Percentiles rank a stretch among this genome's conserved stretches.
These are phyloP conservation scores for Bettongia penicillata DNA, from an alignment of 2,113 vertebrate genomes.

Conservation along the genomic window DNA sequence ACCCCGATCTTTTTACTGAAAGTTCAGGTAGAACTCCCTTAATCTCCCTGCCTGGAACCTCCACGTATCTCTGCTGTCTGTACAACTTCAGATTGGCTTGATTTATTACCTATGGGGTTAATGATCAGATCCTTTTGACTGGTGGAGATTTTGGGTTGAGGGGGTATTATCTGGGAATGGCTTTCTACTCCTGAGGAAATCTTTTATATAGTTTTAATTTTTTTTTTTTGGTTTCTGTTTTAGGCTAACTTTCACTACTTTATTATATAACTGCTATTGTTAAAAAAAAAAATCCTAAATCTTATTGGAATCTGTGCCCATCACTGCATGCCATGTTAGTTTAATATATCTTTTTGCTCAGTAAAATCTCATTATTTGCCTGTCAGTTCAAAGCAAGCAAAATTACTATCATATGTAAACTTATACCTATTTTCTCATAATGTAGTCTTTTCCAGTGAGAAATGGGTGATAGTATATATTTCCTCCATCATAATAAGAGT, in stretches of 20 bases:
- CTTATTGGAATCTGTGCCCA: conserved; percentile 54
- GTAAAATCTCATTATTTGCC: conserved; percentile 17
- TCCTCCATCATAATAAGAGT: not conserved
- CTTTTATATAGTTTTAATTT: not conserved
- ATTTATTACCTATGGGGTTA: conserved; percentile 41
- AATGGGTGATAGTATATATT: not conserved
- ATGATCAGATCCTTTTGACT: conserved; percentile 50
- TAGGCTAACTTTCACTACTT: not conserved
- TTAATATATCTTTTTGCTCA: not conserved
- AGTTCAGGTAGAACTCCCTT: conserved; percentile 82
- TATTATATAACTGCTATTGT: conserved; percentile 38
- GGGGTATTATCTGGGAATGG: not conserved
- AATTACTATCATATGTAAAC: not conserved
- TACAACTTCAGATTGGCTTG: not conserved
- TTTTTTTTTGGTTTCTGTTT: not conserved
- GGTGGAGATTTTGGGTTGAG: not conserved
- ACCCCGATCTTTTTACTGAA: conserved; percentile 80
- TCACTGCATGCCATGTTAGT: conserved; percentile 62
- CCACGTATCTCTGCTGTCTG: conserved; percentile 41
- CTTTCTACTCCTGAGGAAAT: not conserved
- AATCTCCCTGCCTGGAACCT: conserved; percentile 33
- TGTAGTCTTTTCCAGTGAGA: not conserved
- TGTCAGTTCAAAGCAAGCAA: conserved; percentile 58
- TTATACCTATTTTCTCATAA: not conserved
- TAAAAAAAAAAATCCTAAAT: conserved; percentile 8